Conservation (phyloP, 2,113 vertebrate species). For the Toxostoma redivivum region DNA sequence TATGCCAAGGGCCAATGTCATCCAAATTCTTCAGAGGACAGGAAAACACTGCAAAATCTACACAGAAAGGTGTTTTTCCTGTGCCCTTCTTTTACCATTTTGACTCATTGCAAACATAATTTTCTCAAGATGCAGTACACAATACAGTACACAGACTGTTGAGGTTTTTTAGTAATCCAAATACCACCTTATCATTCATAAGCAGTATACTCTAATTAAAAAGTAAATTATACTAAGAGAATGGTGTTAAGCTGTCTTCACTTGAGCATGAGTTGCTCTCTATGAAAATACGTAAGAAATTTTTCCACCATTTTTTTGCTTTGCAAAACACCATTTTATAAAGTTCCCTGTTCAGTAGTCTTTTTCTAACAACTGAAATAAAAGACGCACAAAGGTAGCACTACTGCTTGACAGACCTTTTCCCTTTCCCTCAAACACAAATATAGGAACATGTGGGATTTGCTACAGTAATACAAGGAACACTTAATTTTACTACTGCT, state of each 20-base stretch:
- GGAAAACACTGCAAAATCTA: not conserved
- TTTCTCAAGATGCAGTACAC: not conserved
- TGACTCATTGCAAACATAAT: not conserved
- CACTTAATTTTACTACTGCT: not conserved
- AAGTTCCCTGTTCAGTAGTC: not conserved
- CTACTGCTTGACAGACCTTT: not conserved
- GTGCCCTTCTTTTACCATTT: not conserved
- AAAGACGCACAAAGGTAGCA: not conserved
- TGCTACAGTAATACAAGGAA: not conserved
- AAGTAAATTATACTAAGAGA: not conserved
- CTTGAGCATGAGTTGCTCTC: not conserved
- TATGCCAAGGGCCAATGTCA: not conserved
- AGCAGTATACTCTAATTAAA: not conserved
- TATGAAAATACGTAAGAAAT: not conserved
- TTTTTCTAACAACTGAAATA: not conserved
- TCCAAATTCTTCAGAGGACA: not conserved
- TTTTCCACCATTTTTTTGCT: not conserved
- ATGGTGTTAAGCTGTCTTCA: not conserved
- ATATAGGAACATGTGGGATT: not conserved
- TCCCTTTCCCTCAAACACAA: not conserved
- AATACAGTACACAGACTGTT: not conserved
- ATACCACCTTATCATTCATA: not conserved
- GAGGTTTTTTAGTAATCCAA: accelerated
- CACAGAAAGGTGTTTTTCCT: not conserved
- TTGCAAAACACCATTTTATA: not conserved